Conservation (phyloP, 2,797 vertebrate species). For the Alfaro cultratus region DNA sequence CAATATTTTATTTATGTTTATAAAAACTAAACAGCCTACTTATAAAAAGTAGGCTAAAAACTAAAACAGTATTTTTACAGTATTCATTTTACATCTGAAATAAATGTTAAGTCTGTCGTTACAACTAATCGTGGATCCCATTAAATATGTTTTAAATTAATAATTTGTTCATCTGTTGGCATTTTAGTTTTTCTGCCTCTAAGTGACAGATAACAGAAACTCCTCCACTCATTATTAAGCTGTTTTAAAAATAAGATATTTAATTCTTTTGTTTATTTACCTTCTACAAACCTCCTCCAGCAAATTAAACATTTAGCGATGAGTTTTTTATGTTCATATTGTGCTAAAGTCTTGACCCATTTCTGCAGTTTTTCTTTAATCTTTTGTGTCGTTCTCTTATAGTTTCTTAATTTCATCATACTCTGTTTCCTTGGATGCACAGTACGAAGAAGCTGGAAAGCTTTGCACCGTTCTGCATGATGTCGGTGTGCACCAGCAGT, state of each 20-base stretch:
- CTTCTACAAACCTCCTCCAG: not conserved
- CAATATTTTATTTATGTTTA: not conserved
- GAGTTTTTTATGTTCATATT: not conserved
- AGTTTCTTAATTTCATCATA: not conserved
- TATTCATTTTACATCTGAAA: not conserved
- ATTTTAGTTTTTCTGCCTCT: not conserved
- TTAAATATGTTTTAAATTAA: not conserved
- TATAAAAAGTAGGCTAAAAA: no score
- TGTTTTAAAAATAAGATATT: not conserved
- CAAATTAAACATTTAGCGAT: not conserved
- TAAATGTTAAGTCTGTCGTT: not conserved
- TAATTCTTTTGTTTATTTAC: not conserved
- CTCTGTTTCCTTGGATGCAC: not conserved
- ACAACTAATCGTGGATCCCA: not conserved
- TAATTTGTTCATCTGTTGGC: not conserved
- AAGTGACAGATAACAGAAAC: not conserved
- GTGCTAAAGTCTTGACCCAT: not conserved
- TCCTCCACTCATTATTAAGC: not conserved
- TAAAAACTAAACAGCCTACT: not conserved
- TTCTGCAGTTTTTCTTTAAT: not conserved
- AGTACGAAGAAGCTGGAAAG: not conserved
- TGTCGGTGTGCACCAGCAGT: slow-evolving; percentile 50
- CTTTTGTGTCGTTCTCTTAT: not conserved
- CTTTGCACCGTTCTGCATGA: not conserved
- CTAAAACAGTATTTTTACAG: not conserved